Conservation (phyloP, 2,888 invertebrate genomes). For the Melanostoma scalare region DNA sequence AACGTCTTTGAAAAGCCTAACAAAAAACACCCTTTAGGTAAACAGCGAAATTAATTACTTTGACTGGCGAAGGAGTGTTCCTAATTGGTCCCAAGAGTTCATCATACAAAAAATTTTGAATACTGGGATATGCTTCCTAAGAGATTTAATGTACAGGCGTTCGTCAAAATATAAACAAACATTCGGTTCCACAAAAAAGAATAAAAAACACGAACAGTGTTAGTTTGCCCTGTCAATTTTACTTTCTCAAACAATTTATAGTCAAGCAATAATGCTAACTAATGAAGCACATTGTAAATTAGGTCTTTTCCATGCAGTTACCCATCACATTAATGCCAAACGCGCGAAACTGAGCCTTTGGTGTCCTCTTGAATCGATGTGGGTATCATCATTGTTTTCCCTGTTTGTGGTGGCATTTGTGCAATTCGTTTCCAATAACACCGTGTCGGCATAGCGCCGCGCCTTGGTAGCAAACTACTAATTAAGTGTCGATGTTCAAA, state of each 20-base stretch:
- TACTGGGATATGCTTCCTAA: slow-evolving; percentile 19
- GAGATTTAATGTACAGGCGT: neutral
- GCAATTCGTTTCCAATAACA: slow-evolving; percentile 33
- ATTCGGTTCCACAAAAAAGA: neutral
- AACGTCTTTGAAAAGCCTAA: too few species aligned
- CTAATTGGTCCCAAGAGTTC: slow-evolving; percentile 7
- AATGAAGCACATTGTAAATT: neutral
- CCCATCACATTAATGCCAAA: slow-evolving; percentile 11
- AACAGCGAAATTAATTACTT: slow-evolving; percentile 49
- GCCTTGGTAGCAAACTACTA: slow-evolving; percentile 32
- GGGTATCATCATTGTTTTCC: neutral
- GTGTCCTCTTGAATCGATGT: slow-evolving; percentile 17
- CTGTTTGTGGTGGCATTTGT: slow-evolving; percentile 12
- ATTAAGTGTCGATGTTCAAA: slow-evolving; percentile 50
- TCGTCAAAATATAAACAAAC: neutral
- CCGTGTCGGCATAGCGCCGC: slow-evolving; percentile 20
- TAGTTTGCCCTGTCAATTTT: too few species aligned
- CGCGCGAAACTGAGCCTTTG: slow-evolving; percentile 21
- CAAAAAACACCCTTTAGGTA: neutral
- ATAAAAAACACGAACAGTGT: neutral
- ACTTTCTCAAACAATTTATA: too few species aligned
- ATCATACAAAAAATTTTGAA: slow-evolving; percentile 3
- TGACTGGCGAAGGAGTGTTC: slow-evolving; percentile 34
- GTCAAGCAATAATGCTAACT: neutral
- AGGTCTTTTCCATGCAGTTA: neutral